Base-by-base conservation (phyloP, 1,140 invertebrate genomes). In the Tachypleus tridentatus region DNA sequence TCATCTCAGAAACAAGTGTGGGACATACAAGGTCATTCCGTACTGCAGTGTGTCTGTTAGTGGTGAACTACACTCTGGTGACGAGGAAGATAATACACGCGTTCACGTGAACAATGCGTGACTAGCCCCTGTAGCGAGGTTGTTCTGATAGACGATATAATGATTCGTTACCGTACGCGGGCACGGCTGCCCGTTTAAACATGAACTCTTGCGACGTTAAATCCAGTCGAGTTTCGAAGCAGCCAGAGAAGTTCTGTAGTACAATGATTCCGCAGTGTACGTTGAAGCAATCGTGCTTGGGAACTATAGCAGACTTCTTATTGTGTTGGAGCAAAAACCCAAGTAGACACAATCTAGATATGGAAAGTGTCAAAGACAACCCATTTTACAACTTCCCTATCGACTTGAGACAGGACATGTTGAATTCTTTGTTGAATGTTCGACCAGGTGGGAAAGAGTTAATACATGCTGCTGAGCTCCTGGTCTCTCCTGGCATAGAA, bases 391-490 rank as follows among this genome's bases (percentile, higher is more conserved):
- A 69, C 6, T 69, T 64, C 11, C 69, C 69, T 4, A 65, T 70
- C 3, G 47, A 66, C 51, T 51, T 71, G 6, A 56, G 69, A 54
- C 71, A 72, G 54, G 61, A 67, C 49, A 62, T 72, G 48, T 49
- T 72, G 49, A 66, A 71, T 57, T 63, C 69, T 56, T 47, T 71
- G 53, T 51, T 69, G 56, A 64, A 65, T 3, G 50, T 69, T 48
- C 63, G 64, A 61, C 67, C 67, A 1, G 64, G 56, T 10, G 68
- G 71, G 5, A 52, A 66, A 49, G 65, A 71, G n/a, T 9, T 60
- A 7, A 54, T 71, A 48, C 64, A 64, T 54, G 61, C 68, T 10
- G 63, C 60, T 5, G 61, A 68, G 51, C 48, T 72, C 3, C 57
- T 72, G 4, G 47, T 63, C 5, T 56, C 57, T 49, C 69, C 68